phyloP scores from a whole-genome alignment of 37 sponge, comb jelly and placozoan species.

The Chondrilla cf. caribensis region DNA sequence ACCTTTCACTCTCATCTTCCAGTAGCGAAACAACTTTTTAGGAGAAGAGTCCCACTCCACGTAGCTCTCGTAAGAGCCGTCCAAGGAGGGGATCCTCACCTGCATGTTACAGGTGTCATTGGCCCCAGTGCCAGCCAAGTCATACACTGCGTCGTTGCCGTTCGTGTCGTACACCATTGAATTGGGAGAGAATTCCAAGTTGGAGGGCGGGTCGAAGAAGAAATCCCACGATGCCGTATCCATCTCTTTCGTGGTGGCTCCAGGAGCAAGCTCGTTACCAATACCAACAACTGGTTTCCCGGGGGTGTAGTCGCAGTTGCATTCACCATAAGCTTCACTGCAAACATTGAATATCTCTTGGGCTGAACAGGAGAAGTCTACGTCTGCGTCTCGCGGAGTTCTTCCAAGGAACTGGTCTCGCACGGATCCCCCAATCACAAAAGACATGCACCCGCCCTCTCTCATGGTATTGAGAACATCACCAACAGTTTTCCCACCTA shows the following conservation, averaged over 20 bases:
- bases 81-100: background rate
- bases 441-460: background rate
- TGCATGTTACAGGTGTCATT: background rate
- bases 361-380: constrained; percentile 2
- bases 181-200: background rate
- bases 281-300: background rate
- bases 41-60: background rate
- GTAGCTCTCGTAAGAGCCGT: background rate
- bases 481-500: background rate
- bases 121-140: background rate
- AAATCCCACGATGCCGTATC: background rate
- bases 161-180: background rate
- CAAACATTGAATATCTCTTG: background rate
- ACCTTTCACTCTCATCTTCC: background rate
- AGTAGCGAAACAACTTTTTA: background rate
- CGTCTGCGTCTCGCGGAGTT: background rate
- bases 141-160: background rate
- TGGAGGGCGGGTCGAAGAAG: background rate
- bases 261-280: background rate
- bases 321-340: background rate
- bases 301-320: background rate
- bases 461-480: constrained; percentile 5
- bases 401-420: constrained; percentile 12
- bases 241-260: background rate
- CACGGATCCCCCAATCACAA: background rate